Evolutionary conservation across 2,113 vertebrate species (phyloP), one percentile per base, ranked within the genome.

Genomic region (Heterotilapia buettikoferi): DNA sequence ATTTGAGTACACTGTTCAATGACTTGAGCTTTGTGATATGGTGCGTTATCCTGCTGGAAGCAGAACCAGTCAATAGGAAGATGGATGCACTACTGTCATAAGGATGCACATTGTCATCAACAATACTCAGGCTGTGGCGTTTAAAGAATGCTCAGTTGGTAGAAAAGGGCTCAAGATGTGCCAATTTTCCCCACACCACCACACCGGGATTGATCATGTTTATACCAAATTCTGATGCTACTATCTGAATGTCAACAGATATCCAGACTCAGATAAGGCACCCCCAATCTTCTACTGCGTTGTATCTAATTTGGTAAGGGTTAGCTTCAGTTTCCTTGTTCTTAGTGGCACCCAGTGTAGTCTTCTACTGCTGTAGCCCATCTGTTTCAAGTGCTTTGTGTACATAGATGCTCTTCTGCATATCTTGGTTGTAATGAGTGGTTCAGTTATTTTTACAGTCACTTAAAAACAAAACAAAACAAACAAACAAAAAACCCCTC

Each of bases 91-190:
- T 47, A 45, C 11, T 10, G 9, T 18, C 13, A 76, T 47, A 47
- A 47, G 18, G 18, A 47, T 76, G 24, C 5, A 47, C 24, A 50
- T 0, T 11, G 43, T 76, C 71, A 31, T 9, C 24, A 76, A 76
- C 71, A 47, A 29, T 47, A 47, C 43, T 76, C 40, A 2, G 71
- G 14, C 40, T 47, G 24, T 76, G 40, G 40, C 10, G 6, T 29
- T 47, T 47, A 76, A 76, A 76, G 8, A 10, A 73, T 7, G 14
- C 40, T 73, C 40, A 47, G 6, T 76, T 18, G 68, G 21, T 26
- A 29, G 21, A 45, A 76, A 0, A 24, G 16, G 1, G 0, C 3
- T 29, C 24, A 47, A 47, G 26, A 10, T 47, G 38, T 16, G 11
- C 36, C n/a, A 2, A 68, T 68, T 40, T 7, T 10, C 26, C 68